Evolutionary conservation across 2,113 vertebrate species (phyloP).

Genomic region (Odontophorus gujanensis): DNA sequence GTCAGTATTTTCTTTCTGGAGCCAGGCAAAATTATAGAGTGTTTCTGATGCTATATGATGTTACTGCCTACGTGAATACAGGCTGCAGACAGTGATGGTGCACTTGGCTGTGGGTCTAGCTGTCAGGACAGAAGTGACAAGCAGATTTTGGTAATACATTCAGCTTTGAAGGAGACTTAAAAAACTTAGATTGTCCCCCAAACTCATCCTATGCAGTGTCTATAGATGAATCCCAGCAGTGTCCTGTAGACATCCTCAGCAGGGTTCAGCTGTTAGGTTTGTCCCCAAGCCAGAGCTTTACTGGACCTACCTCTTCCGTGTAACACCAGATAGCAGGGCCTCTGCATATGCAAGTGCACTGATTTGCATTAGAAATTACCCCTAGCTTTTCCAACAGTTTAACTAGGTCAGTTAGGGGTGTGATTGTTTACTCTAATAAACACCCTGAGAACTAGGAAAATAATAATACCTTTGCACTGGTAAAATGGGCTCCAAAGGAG

Average conservation of each 20-base stretch:
- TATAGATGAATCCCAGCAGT: background rate
- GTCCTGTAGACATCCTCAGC: background rate
- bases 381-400: background rate
- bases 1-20: background rate
- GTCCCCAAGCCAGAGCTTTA: accelerated
- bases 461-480: background rate
- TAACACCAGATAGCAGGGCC: background rate
- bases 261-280: background rate
- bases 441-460: background rate
- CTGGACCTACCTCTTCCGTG: accelerated
- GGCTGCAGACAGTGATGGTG: background rate
- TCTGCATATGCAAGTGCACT: accelerated
- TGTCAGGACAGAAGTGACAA: background rate
- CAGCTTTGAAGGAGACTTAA: background rate
- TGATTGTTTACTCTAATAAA: background rate
- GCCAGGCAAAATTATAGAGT: background rate
- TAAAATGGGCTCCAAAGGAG: background rate
- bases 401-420: conserved; percentile 27
- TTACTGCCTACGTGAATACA: background rate
- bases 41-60: background rate
- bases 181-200: background rate
- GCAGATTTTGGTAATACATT: background rate
- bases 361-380: background rate
- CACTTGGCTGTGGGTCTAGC: background rate
- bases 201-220: background rate